A percentile compares a stretch with the other conserved stretches of the same genome.
Evolutionary conservation across 2,797 vertebrate genomes (phyloP).

Genomic region (Lutra lutra): DNA sequence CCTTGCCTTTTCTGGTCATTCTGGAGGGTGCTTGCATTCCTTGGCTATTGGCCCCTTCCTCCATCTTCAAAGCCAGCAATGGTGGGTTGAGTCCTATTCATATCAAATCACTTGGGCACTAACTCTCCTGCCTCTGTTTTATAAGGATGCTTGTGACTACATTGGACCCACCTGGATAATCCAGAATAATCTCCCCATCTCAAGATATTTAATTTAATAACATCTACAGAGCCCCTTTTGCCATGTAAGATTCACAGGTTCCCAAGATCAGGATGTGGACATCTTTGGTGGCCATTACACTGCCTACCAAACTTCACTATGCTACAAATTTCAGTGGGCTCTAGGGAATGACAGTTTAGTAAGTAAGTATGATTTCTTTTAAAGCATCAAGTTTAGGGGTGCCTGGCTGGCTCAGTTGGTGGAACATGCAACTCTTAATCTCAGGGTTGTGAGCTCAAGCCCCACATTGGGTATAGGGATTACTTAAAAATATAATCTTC

Average conservation of each 20-base stretch:
- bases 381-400: background rate
- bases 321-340: constrained; percentile 1
- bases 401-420: background rate
- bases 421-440: background rate
- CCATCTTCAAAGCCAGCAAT: constrained; percentile 2
- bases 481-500: background rate
- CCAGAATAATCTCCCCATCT: background rate
- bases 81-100: background rate
- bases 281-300: background rate
- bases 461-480: background rate
- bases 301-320: background rate
- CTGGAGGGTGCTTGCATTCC: background rate
- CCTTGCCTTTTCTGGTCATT: background rate
- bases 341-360: background rate
- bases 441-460: background rate
- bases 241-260: constrained; percentile 6
- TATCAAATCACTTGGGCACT: background rate
- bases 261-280: background rate
- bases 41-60: background rate
- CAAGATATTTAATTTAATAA: background rate
- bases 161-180: background rate
- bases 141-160: background rate
- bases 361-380: background rate
- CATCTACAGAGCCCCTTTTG: background rate
- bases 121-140: background rate